These are phyloP conservation scores for Phylloscopus trochilus DNA, from an alignment of 2,113 vertebrate species.

Conservation along the genomic window DNA sequence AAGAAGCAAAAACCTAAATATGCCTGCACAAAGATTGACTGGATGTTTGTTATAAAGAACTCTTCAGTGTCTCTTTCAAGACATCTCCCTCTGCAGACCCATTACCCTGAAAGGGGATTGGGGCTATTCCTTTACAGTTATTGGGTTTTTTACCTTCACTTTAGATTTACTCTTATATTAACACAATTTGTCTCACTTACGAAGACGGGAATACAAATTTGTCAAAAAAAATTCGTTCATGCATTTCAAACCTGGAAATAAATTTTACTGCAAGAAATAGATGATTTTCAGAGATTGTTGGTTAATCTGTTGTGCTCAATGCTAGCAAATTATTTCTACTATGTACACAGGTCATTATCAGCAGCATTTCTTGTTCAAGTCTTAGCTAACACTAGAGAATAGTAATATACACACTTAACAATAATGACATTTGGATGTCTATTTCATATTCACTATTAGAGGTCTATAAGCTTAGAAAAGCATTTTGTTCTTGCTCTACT, in stretches of 20 bases:
- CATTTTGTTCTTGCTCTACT: background rate
- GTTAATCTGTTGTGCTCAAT: background rate
- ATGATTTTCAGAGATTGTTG: background rate
- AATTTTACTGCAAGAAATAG: background rate
- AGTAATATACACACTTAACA: background rate
- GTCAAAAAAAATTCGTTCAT: background rate
- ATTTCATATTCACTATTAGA: background rate
- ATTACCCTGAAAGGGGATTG: background rate
- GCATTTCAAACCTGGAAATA: background rate
- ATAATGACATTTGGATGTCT: background rate
- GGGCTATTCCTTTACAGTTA: background rate
- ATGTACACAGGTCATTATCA: background rate
- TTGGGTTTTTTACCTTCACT: background rate
- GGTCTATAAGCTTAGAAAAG: background rate
- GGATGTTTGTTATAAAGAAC: too few relatives aligned
- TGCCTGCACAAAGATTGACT: background rate
- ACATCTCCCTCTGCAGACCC: background rate
- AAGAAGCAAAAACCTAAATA: background rate
- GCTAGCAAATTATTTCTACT: background rate
- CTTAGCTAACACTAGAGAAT: background rate
- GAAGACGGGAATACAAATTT: background rate
- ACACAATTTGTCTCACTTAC: background rate
- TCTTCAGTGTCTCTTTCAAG: background rate
- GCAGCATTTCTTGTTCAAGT: background rate
- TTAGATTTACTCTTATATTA: background rate